Evolutionary conservation across 2,888 invertebrate genomes (phyloP).

Genomic region (Notodonta dromedarius): DNA sequence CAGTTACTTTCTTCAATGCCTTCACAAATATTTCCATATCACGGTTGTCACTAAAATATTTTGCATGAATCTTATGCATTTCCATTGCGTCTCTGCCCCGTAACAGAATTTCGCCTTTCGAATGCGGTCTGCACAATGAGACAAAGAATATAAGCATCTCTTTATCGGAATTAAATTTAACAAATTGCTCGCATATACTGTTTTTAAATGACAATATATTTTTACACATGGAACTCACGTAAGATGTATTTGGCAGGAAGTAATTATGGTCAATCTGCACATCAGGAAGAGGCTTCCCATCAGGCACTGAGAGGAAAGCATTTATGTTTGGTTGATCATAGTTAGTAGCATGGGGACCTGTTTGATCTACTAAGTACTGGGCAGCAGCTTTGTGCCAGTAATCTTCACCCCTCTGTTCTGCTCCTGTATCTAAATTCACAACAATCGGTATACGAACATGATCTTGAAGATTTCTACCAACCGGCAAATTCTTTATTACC

Average conservation of each 20-base stretch:
- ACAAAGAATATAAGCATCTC: slow-evolving; percentile 71
- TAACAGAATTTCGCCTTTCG: slow-evolving; percentile 63
- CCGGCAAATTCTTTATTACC: slow-evolving; percentile 61
- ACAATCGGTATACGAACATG: slow-evolving; percentile 75
- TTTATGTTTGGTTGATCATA: slow-evolving; percentile 75
- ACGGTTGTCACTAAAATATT: slow-evolving; percentile 67
- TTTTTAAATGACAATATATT: slow-evolving; percentile 60
- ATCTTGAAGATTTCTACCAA: slow-evolving; percentile 78
- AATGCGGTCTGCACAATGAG: slow-evolving; percentile 68
- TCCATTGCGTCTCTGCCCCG: slow-evolving; percentile 59
- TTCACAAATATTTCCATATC: slow-evolving; percentile 66
- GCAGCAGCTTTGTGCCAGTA: slow-evolving; percentile 69
- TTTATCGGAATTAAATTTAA: slow-evolving; percentile 61
- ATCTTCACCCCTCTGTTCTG: slow-evolving; percentile 51
- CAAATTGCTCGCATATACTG: slow-evolving; percentile 67
- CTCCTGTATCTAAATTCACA: slow-evolving; percentile 64
- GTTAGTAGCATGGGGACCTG: slow-evolving; percentile 70
- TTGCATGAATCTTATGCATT: slow-evolving; percentile 66
- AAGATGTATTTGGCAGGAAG: slow-evolving; percentile 67
- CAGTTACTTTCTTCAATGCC: slow-evolving; percentile 59
- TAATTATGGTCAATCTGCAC: slow-evolving; percentile 78
- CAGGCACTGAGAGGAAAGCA: slow-evolving; percentile 67
- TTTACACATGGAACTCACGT: slow-evolving; percentile 61
- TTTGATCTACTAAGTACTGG: slow-evolving; percentile 68
- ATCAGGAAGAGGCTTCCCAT: slow-evolving; percentile 62